phyloP scores from a whole-genome alignment of 2,797 vertebrate species.

The Pseudochaenichthys georgianus region DNA sequence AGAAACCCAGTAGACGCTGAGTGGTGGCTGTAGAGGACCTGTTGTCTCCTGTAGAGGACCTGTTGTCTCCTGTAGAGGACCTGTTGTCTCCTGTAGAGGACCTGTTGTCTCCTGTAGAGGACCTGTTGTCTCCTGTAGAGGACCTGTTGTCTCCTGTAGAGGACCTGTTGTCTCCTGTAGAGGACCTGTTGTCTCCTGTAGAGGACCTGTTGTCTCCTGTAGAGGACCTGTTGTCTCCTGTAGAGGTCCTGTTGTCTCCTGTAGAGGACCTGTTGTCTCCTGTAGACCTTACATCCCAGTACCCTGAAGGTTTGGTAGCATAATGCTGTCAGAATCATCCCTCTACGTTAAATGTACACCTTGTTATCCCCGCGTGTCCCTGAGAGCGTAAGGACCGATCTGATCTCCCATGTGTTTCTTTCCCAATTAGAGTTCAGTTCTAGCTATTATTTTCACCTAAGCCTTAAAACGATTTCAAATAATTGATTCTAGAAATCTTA shows the following conservation, averaged over 20 bases:
- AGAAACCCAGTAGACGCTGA: slow-evolving; percentile 24
- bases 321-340: neutral
- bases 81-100: too few relatives aligned
- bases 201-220: too few relatives aligned
- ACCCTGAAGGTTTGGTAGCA: slow-evolving; percentile 6
- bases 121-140: slow-evolving; percentile 1
- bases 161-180: too few relatives aligned
- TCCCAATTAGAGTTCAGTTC: neutral
- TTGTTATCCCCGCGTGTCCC: slow-evolving; percentile 1
- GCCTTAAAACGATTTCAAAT: neutral
- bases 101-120: slow-evolving; percentile 1
- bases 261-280: too few relatives aligned
- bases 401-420: neutral
- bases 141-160: too few relatives aligned
- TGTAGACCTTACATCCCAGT: neutral
- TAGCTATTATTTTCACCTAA: neutral
- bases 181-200: too few relatives aligned
- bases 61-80: too few relatives aligned
- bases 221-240: too few relatives aligned
- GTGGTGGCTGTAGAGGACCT: slow-evolving; percentile 26
- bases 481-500: slow-evolving; percentile 13
- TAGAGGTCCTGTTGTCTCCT: too few relatives aligned
- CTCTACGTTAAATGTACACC: neutral
- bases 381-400: neutral
- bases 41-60: neutral